Evolutionary conservation across 2,113 vertebrate genomes (phyloP), one percentile per base, ranked within the genome.

Genomic region (Meleagris gallopavo): DNA sequence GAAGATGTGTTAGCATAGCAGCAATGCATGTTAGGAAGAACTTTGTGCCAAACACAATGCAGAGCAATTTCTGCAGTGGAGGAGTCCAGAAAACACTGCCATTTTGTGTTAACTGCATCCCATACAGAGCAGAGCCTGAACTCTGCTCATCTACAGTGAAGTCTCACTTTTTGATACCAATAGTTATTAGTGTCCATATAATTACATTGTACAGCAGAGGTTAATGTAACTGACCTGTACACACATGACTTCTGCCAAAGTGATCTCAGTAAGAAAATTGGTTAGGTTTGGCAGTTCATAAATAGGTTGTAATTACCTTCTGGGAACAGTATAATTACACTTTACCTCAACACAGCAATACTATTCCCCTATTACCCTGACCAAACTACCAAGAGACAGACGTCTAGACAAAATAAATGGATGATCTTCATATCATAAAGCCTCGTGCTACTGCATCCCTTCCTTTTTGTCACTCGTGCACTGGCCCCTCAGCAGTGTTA

Each of bases 281-380:
- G 45, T 69, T 58, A 58, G 36, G 20, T 83, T 83, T 89, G 67
- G 45, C 62, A 82, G 90, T 60, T 88, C 64, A 62, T 95, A 92
- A 96, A 89, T 73, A 93, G 79, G n/a, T 60, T 65, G 58, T 24
- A 91, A 93, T 90, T 80, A 80, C 41, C 62, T 60, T 77, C 41
- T 64, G 64, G 55, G 85, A 95, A 67, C 60, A 80, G 71, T n/a
- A 54, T 13, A 85, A 76, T 83, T 94, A 74, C 15, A 80, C 48
- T 24, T 57, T 67, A 85, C 58, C 38, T 85, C 67, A 88, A 43
- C 18, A 38, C 5, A 71, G 38, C 46, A 67, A 71, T 93, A 60
- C 18, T 22, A 24, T 38, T 62, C 32, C 27, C 24, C 58, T 50
- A 67, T 77, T 79, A 83, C 50, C 54, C 45, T 71, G 67, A 70